Percentiles rank a stretch among this genome's conserved stretches.
Evolutionary conservation across 2,888 invertebrate genomes (phyloP).

Genomic region (Suillia variegata): DNA sequence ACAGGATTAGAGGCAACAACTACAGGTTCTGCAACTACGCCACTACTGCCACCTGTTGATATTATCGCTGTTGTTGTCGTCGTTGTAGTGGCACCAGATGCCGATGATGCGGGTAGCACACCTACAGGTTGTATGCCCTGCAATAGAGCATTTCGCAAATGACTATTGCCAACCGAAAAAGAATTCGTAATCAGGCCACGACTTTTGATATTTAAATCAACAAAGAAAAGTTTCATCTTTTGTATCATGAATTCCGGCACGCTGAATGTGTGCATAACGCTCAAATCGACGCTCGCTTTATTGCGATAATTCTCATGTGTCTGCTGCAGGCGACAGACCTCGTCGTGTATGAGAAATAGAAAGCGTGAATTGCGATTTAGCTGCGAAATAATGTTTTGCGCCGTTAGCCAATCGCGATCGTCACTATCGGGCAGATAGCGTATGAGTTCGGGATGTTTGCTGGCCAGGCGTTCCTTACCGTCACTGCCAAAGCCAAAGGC

Average conservation of each 20-base stretch:
- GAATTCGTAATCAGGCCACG: constrained; percentile 59
- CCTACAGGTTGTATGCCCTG: constrained; percentile 41
- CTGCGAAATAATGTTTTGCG: constrained; percentile 66
- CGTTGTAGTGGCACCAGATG: constrained; percentile 1
- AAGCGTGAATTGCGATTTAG: constrained; percentile 68
- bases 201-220: constrained; percentile 60
- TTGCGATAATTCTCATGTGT: constrained; percentile 64
- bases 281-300: constrained; percentile 57
- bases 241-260: constrained; percentile 68
- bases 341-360: constrained; percentile 67
- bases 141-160: constrained; percentile 55
- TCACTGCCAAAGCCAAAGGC: constrained; percentile 59
- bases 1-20: constrained; percentile 3
- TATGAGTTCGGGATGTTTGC: constrained; percentile 70
- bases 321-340: constrained; percentile 66
- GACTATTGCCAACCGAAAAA: constrained; percentile 50
- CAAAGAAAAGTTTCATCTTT: constrained; percentile 65
- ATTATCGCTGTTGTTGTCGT: constrained; percentile 9
- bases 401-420: constrained; percentile 70
- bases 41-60: constrained; percentile 19
- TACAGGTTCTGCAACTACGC: too few species aligned
- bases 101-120: not conserved
- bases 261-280: constrained; percentile 61
- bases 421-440: constrained; percentile 70
- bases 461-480: constrained; percentile 66